Conservation (phyloP, 2,888 invertebrate genomes). For the Synanthedon tipuliformis region DNA sequence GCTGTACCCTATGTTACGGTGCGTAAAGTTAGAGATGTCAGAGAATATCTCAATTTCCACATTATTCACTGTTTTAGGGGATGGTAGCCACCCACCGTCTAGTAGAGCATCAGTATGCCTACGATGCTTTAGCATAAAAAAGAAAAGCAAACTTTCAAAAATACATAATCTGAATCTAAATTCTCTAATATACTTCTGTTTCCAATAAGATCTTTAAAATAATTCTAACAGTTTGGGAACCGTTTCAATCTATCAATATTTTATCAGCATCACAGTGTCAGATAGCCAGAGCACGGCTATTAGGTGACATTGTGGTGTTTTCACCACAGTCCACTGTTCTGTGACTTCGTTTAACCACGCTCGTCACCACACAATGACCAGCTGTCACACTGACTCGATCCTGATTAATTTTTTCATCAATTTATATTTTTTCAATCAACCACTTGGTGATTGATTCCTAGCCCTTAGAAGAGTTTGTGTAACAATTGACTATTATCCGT, state of each 20-base stretch:
- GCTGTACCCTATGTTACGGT: too few species aligned
- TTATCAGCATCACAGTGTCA: conserved; percentile 21
- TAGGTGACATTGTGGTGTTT: conserved; percentile 45
- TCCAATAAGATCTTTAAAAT: not conserved
- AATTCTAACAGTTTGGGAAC: conserved; percentile 23
- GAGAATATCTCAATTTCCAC: too few species aligned
- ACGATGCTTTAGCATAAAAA: too few species aligned
- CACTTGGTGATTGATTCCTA: conserved; percentile 39
- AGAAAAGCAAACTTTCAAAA: too few species aligned
- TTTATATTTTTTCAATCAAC: conserved; percentile 29
- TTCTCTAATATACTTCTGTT: not conserved
- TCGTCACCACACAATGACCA: conserved; percentile 47
- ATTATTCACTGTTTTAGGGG: too few species aligned
- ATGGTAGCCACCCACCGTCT: too few species aligned
- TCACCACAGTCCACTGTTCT: conserved; percentile 51
- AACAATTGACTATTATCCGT: conserved; percentile 23
- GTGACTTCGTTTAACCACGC: conserved; percentile 48
- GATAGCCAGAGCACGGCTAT: conserved; percentile 28
- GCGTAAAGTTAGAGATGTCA: too few species aligned
- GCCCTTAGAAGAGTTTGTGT: conserved; percentile 30
- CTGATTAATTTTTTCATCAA: conserved; percentile 63
- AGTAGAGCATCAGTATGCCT: too few species aligned
- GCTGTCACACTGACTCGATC: conserved; percentile 54
- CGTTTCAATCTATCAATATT: conserved; percentile 23
- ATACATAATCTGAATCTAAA: not conserved